Percentiles rank a stretch among this genome's conserved stretches.
These are phyloP conservation scores for Diprion similis DNA, from an alignment of 1,140 invertebrate species.

Conservation along the genomic window DNA sequence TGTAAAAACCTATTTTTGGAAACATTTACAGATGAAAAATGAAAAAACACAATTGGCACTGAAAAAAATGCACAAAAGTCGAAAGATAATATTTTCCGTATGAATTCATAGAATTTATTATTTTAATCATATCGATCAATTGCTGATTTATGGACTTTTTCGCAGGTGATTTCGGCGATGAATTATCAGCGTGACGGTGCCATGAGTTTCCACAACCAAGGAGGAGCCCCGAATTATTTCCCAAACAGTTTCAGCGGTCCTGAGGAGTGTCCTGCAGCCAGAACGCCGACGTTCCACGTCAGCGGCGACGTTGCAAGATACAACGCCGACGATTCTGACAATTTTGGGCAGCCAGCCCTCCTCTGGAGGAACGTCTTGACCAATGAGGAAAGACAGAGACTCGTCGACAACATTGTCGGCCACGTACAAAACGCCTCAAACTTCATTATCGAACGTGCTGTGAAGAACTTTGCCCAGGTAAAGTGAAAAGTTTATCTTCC, in stretches of 20 bases:
- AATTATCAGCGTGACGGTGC: constrained; percentile 93
- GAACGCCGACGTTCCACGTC: constrained; percentile 58
- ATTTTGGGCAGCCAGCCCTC: constrained; percentile 81
- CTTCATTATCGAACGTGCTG: constrained; percentile 85
- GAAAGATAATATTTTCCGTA: too few species aligned
- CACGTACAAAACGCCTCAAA: constrained; percentile 79
- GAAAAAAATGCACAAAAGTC: too few species aligned
- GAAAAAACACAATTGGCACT: too few species aligned
- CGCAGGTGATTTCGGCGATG: constrained; percentile 49
- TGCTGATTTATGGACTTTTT: neutral
- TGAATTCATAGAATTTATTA: too few species aligned
- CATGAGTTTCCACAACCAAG: constrained; percentile 72
- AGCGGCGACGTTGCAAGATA: constrained; percentile 76
- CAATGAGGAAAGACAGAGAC: constrained; percentile 72
- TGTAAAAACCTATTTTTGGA: too few species aligned
- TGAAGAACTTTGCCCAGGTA: constrained; percentile 74
- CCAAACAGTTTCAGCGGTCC: constrained; percentile 95
- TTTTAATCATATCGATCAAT: too few species aligned
- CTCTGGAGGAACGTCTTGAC: constrained; percentile 87
- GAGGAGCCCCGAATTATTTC: constrained; percentile 91
- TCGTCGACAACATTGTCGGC: constrained; percentile 83
- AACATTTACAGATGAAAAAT: too few species aligned
- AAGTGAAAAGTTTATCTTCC: neutral
- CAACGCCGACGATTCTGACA: constrained; percentile 87
- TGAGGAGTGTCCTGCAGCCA: constrained; percentile 56